These are phyloP conservation scores for Exaiptasia diaphana DNA, from an alignment of 64 coral and sea anemone genomes.

Conservation along the genomic window DNA sequence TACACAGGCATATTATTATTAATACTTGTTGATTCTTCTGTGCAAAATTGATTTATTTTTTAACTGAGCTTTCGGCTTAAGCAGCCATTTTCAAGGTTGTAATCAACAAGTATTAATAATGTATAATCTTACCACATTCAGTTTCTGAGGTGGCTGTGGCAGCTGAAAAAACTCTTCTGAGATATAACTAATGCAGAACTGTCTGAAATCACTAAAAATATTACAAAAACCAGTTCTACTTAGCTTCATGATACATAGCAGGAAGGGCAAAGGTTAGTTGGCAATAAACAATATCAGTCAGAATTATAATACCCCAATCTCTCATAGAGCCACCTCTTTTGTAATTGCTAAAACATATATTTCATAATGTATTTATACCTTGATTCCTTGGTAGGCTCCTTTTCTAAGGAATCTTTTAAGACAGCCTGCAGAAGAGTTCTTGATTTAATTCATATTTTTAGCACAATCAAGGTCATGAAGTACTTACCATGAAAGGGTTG, in stretches of 20 bases:
- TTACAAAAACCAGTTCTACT: background rate
- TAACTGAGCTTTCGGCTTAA: too few species aligned
- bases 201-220: slow-evolving; percentile 74
- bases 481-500: too few species aligned
- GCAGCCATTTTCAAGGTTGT: too few species aligned
- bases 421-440: too few species aligned
- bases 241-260: too few species aligned
- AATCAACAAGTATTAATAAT: background rate
- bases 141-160: slow-evolving; percentile 67
- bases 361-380: slow-evolving; percentile 42
- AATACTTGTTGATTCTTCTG: too few species aligned
- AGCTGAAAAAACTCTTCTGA: slow-evolving; percentile 65
- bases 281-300: background rate
- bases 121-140: slow-evolving; percentile 60
- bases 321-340: background rate
- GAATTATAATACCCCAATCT: too few species aligned
- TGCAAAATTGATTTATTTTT: too few species aligned
- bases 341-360: background rate
- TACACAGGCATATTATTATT: too few species aligned
- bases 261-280: too few species aligned
- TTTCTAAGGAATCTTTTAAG: slow-evolving; percentile 56
- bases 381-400: slow-evolving; percentile 53
- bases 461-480: too few species aligned
- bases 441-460: too few species aligned
- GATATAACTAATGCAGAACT: slow-evolving; percentile 80